phyloP scores from a whole-genome alignment of 2,888 invertebrate genomes.

The Gymnoscelis rufifasciata region DNA sequence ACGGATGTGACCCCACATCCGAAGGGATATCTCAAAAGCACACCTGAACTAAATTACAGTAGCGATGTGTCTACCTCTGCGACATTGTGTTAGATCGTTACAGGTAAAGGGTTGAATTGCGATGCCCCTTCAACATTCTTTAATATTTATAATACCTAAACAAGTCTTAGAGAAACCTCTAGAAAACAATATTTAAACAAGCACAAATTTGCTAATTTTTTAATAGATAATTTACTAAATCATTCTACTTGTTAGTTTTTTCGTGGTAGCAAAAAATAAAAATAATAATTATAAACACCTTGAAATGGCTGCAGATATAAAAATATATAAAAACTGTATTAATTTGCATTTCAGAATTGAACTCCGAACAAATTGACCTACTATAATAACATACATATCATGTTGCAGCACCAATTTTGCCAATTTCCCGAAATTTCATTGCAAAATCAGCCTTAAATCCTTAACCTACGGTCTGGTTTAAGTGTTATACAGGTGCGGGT shows the following conservation, averaged over 20 bases:
- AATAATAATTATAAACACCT: too few relatives aligned
- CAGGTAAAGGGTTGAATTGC: constrained; percentile 57
- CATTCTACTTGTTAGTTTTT: too few relatives aligned
- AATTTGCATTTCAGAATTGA: too few relatives aligned
- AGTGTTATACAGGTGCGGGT: neutral
- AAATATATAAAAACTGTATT: too few relatives aligned
- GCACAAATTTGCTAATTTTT: too few relatives aligned
- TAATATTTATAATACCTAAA: too few relatives aligned
- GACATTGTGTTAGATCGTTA: constrained; percentile 53
- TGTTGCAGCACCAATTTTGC: neutral
- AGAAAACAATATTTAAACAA: too few relatives aligned
- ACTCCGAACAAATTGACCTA: neutral
- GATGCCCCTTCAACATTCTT: constrained; percentile 57
- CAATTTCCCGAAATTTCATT: neutral
- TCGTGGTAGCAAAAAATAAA: too few relatives aligned
- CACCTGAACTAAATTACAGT: constrained; percentile 76
- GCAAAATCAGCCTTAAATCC: constrained; percentile 1
- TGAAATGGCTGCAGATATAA: too few relatives aligned
- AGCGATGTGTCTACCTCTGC: constrained; percentile 59
- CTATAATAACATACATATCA: neutral
- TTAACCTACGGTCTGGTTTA: neutral
- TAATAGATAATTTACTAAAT: too few relatives aligned
- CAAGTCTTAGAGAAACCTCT: too few relatives aligned
- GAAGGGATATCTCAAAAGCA: constrained; percentile 63
- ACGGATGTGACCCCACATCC: constrained; percentile 67